Base-by-base conservation (phyloP, 2,888 invertebrate genomes). In the Leucoma salicis region DNA sequence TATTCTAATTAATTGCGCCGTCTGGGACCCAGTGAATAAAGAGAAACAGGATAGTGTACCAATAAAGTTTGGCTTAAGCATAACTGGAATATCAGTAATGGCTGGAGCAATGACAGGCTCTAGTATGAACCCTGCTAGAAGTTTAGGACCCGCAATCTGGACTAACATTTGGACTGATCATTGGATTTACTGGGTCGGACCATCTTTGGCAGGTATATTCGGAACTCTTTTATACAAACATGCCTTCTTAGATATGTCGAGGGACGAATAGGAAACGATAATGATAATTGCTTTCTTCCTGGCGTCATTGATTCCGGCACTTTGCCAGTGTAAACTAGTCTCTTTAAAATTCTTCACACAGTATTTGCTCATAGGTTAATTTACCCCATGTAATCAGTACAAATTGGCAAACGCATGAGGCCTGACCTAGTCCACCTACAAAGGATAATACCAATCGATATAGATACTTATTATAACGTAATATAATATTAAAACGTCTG, bases 181-280 rank as follows among this genome's bases (percentile, higher is more conserved):
- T 49, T 96, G 95, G 95, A 81, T 93, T 0, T 95, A 93, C 63
- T 95, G 94, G 94, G 74, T 91, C 3, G 94, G 92, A 13, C 95
- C 95, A 0, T 37, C 78, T 1, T 14, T 81, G 0, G 89, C 87
- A 2, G 76, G 78, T 28, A 51, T 66, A 4, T 2, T 82, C 5
- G 69, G 84, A 2, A 63, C 76, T 0, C 1, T 77, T 4, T 56
- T 83, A 7, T 85, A 85, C 41, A 83, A 79, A 49, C 56, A 59
- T 3, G 29, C 67, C 16, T 82, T 78, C 66, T 38, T 78, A 14
- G 59, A 66, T 37, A 63, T 62, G 47, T 16, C 12, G 12, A 37
- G 21, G 25, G 29, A 38, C 25, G n/a, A 27, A n/a, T 27, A 11
- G 11, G 4, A 6, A 3, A n/a, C n/a, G n/a, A n/a, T n/a, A n/a